Base-by-base conservation (phyloP, 2,113 vertebrate genomes). In the Panthera uncia region DNA sequence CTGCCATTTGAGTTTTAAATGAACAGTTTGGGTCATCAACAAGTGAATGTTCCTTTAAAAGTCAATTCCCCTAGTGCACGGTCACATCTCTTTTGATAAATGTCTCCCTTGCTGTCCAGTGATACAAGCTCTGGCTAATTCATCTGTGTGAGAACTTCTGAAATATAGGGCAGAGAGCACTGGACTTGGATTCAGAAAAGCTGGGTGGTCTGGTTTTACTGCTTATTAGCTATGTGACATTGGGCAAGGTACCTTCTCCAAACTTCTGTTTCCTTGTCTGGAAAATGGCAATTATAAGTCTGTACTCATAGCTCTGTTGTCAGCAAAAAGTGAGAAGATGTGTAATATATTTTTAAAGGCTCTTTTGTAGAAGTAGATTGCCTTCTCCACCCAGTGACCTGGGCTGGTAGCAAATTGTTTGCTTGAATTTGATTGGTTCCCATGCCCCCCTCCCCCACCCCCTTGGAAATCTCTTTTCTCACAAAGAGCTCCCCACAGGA, bases 121-220 rank as follows among this genome's bases (percentile, higher is more conserved):
- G 84, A 66, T 36, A 66, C 5, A 25, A 92, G 31, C 16, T 68
- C 87, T 93, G 52, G 36, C 38, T 45, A 92, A 82, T 31, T 92
- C 41, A n/a, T 80, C 48, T 31, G 3, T 7, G 5, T 38, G 81
- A 48, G 81, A 73, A 65, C 45, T 74, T 92, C 27, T 50, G 71
- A 89, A 94, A 80, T 76, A 38, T 3, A 89, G 79, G 79, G 36
- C 33, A 89, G 65, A 86, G 79, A 81, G 18, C 55, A 52, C 11
- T 80, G 55, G 23, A 50, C 29, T 87, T 94, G 90, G 80, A 81
- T n/a, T 78, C 45, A 31, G 90, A 73, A 61, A 69, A 52, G 4
- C n/a, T n/a, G 45, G 89, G 94, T 95, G 96, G 93, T 79, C 94
- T 93, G 61, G 12, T 85, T 97, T 97, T 88, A 92, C 78, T 92